These are phyloP conservation scores for Drosophila buzzatii DNA, from an alignment of 2,888 invertebrate species.

Conservation along the genomic window DNA sequence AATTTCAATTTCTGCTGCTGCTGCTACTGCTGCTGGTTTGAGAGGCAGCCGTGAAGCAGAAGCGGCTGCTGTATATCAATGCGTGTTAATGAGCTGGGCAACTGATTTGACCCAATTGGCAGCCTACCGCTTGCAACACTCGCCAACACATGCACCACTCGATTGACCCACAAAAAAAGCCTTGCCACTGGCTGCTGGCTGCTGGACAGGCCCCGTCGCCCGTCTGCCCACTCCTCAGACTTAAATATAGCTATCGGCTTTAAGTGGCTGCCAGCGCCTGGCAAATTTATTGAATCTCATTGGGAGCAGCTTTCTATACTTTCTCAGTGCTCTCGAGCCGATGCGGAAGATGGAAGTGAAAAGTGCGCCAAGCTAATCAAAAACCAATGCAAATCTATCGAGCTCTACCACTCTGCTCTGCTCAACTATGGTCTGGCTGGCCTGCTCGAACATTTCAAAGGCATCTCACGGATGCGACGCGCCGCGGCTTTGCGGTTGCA, in stretches of 20 bases:
- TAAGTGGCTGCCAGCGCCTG: conserved; percentile 70
- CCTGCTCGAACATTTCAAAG: conserved; percentile 69
- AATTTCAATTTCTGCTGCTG: conserved; percentile 59
- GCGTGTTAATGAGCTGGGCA: conserved; percentile 57
- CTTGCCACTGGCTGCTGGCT: conserved; percentile 50
- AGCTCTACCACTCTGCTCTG: conserved; percentile 3
- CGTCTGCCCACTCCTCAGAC: conserved; percentile 33
- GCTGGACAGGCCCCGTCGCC: not conserved
- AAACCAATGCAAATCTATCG: conserved; percentile 47
- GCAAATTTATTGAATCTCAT: conserved; percentile 78
- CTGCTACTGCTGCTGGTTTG: conserved; percentile 17
- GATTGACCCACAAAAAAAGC: conserved; percentile 71
- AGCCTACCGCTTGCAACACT: conserved; percentile 34
- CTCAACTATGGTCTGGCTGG: conserved; percentile 1
- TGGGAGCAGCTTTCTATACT: conserved; percentile 64
- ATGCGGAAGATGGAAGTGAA: conserved; percentile 63
- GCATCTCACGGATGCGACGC: conserved; percentile 74
- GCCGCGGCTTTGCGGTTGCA: conserved; percentile 69
- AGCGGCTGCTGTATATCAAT: conserved; percentile 48
- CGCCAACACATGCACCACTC: conserved; percentile 29
- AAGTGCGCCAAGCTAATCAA: conserved; percentile 45
- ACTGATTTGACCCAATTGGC: conserved; percentile 59
- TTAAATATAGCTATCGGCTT: conserved; percentile 79
- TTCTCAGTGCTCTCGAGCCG: conserved; percentile 38
- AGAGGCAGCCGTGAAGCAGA: conserved; percentile 43